Evolutionary conservation across 2,888 invertebrate species (phyloP).

Genomic region (Zeuzera pyrina): DNA sequence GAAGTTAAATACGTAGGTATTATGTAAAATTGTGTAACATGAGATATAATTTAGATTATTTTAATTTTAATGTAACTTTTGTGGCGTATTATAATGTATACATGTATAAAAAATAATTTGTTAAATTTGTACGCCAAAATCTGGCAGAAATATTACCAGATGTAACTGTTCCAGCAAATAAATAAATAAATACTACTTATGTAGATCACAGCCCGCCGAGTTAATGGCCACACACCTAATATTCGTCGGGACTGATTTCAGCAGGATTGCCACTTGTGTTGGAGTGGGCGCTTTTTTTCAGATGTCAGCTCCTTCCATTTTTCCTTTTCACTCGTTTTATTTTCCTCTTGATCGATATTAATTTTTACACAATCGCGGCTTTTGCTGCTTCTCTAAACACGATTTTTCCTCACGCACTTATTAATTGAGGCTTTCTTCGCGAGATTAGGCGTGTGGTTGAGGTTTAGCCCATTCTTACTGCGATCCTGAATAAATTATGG

Average conservation of each 20-base stretch:
- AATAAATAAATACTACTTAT: too few species aligned
- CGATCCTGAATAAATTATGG: background rate
- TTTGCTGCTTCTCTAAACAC: conserved; percentile 2
- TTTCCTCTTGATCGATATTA: conserved; percentile 21
- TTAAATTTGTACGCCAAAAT: too few species aligned
- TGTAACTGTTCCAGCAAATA: too few species aligned
- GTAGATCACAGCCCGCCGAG: conserved; percentile 13
- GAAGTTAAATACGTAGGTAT: too few species aligned
- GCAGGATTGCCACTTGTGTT: conserved; percentile 42
- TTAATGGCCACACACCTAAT: conserved; percentile 21
- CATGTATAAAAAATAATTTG: too few species aligned
- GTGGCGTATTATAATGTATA: too few species aligned
- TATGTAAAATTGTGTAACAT: too few species aligned
- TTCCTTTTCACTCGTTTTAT: conserved; percentile 18
- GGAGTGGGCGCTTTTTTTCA: conserved; percentile 24
- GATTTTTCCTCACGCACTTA: conserved; percentile 12
- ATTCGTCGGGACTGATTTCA: conserved; percentile 50
- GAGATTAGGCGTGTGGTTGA: background rate
- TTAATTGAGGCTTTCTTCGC: conserved; percentile 16
- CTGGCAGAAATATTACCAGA: too few species aligned
- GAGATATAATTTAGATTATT: too few species aligned
- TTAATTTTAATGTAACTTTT: too few species aligned
- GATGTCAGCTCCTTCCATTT: conserved; percentile 18
- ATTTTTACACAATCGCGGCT: conserved; percentile 25
- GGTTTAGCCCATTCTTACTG: background rate